These are phyloP conservation scores for Drosophila mayri DNA, from an alignment of 1,140 invertebrate genomes.

Conservation along the genomic window DNA sequence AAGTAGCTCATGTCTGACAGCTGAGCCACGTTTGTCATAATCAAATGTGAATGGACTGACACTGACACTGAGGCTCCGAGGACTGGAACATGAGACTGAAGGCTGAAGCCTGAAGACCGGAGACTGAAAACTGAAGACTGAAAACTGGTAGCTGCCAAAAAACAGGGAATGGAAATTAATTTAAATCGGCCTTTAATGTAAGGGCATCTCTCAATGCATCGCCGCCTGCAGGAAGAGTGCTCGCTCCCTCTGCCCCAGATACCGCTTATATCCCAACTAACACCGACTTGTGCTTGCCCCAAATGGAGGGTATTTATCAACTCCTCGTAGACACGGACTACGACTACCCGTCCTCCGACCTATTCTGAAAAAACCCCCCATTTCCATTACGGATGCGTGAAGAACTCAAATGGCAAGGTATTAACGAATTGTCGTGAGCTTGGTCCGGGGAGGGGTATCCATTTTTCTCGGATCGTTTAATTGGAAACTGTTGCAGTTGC, in stretches of 20 bases:
- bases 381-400: conserved; percentile 69
- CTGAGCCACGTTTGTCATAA: conserved; percentile 82
- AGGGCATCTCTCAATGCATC: conserved; percentile 82
- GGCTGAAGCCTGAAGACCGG: conserved; percentile 4
- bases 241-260: conserved; percentile 65
- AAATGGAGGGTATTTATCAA: conserved; percentile 77
- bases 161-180: conserved; percentile 76
- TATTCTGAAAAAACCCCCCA: conserved; percentile 6
- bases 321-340: conserved; percentile 40
- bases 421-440: conserved; percentile 79
- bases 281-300: conserved; percentile 73
- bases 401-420: conserved; percentile 81
- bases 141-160: conserved; percentile 67
- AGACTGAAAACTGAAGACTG: conserved; percentile 27
- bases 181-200: conserved; percentile 84
- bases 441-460: conserved; percentile 43
- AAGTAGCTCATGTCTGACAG: conserved; percentile 79
- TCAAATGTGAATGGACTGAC: conserved; percentile 79
- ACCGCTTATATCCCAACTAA: conserved; percentile 74
- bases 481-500: conserved; percentile 72
- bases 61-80: conserved; percentile 39
- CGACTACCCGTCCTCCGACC: conserved; percentile 18
- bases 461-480: conserved; percentile 77
- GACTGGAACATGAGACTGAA: conserved; percentile 15
- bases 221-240: conserved; percentile 36